These are phyloP conservation scores for Oreocharis arfaki DNA, from an alignment of 2,113 vertebrate species.

Conservation along the genomic window DNA sequence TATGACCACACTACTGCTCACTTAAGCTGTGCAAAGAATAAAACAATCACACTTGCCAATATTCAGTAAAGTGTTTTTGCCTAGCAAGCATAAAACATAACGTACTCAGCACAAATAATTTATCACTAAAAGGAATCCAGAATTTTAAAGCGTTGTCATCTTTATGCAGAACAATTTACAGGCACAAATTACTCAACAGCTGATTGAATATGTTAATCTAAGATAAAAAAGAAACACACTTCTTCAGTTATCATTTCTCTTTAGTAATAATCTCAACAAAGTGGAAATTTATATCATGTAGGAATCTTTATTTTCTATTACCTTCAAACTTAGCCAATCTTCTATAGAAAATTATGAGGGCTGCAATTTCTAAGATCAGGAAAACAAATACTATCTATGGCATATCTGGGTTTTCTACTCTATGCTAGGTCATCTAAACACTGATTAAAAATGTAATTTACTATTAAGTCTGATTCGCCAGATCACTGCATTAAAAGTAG, in stretches of 20 bases:
- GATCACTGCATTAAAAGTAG: neutral
- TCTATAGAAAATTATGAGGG: constrained; percentile 31
- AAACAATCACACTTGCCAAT: neutral
- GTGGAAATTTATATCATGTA: neutral
- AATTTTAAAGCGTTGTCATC: neutral
- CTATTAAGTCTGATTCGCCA: neutral
- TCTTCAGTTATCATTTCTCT: neutral
- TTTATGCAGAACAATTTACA: neutral
- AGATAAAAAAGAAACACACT: neutral
- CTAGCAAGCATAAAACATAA: neutral
- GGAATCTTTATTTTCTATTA: constrained; percentile 2
- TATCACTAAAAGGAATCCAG: neutral
- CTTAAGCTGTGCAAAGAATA: neutral
- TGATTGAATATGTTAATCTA: neutral
- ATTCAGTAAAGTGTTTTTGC: neutral
- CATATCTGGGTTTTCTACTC: neutral
- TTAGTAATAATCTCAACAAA: neutral
- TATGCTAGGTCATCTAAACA: constrained; percentile 2
- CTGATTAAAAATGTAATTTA: constrained; percentile 57
- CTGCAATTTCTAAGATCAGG: constrained; percentile 28
- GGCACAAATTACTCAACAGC: accelerated
- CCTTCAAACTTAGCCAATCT: constrained; percentile 22
- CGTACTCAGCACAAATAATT: neutral
- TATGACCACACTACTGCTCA: neutral
- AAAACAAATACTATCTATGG: constrained; percentile 36